phyloP scores from a whole-genome alignment of 2,797 vertebrate genomes.

The Clangula hyemalis region DNA sequence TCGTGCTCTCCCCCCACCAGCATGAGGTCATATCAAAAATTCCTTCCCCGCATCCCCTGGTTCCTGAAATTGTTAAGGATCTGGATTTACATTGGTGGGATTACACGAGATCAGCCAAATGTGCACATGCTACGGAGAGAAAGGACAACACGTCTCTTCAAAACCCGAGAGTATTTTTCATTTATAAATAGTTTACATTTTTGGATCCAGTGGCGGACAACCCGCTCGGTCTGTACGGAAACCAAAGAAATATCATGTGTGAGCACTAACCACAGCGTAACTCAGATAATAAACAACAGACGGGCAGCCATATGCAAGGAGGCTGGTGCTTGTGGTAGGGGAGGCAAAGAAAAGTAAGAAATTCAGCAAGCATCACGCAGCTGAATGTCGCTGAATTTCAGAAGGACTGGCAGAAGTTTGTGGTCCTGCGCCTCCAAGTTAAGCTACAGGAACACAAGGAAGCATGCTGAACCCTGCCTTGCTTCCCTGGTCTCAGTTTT shows the following conservation, averaged over 20 bases:
- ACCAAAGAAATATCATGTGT: conserved; percentile 77
- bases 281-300: conserved; percentile 79
- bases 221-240: conserved; percentile 74
- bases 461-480: not conserved
- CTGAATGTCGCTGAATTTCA: not conserved
- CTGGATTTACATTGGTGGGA: conserved; percentile 65
- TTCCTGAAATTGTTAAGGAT: conserved; percentile 51
- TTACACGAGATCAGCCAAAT: conserved; percentile 76
- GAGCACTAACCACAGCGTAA: conserved; percentile 77
- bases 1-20: conserved; percentile 9
- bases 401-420: not conserved
- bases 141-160: conserved; percentile 67
- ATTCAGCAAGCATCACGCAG: not conserved
- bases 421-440: rapidly evolving
- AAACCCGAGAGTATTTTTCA: conserved; percentile 76
- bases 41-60: not conserved
- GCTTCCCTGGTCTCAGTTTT: not conserved
- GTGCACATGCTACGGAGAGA: conserved; percentile 65
- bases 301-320: conserved; percentile 54
- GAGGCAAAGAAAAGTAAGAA: conserved; percentile 27
- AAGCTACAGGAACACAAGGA: not conserved
- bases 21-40: conserved; percentile 37
- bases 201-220: conserved; percentile 75
- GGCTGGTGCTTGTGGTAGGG: conserved; percentile 11
- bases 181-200: conserved; percentile 83